Percentiles rank a stretch among this genome's conserved stretches.
phyloP scores from a whole-genome alignment of 2,888 invertebrate species.

The Portevinia maculata region DNA sequence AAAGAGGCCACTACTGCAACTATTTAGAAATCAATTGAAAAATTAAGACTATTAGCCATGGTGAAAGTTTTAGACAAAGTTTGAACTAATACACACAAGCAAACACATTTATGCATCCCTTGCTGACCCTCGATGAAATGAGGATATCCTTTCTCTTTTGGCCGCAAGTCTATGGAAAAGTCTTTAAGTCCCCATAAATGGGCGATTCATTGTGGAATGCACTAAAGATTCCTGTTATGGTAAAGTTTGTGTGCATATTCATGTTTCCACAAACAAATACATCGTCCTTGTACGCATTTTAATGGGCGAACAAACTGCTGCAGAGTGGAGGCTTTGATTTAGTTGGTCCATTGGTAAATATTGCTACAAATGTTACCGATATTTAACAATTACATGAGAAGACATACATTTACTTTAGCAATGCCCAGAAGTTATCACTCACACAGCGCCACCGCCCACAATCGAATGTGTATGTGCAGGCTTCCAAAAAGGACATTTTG shows the following conservation, averaged over 20 bases:
- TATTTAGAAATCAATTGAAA: constrained; percentile 72
- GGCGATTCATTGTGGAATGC: constrained; percentile 58
- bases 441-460: background rate
- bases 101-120: constrained; percentile 3
- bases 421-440: constrained; percentile 32
- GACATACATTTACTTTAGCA: constrained; percentile 27
- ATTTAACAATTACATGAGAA: constrained; percentile 46
- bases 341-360: constrained; percentile 47
- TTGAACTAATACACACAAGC: constrained; percentile 31
- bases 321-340: too few relatives aligned
- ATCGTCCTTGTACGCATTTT: constrained; percentile 25
- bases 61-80: constrained; percentile 65
- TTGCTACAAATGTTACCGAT: constrained; percentile 45
- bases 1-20: constrained; percentile 46
- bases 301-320: too few relatives aligned
- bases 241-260: constrained; percentile 50
- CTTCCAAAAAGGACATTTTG: constrained; percentile 13
- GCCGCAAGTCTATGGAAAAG: constrained; percentile 21
- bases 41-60: constrained; percentile 67
- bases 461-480: background rate
- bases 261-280: constrained; percentile 38
- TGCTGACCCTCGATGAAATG: constrained; percentile 47
- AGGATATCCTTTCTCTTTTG: constrained; percentile 36
- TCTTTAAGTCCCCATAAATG: constrained; percentile 47
- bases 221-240: constrained; percentile 50